Base-by-base conservation (phyloP, 2,888 invertebrate species). In the Actias luna region DNA sequence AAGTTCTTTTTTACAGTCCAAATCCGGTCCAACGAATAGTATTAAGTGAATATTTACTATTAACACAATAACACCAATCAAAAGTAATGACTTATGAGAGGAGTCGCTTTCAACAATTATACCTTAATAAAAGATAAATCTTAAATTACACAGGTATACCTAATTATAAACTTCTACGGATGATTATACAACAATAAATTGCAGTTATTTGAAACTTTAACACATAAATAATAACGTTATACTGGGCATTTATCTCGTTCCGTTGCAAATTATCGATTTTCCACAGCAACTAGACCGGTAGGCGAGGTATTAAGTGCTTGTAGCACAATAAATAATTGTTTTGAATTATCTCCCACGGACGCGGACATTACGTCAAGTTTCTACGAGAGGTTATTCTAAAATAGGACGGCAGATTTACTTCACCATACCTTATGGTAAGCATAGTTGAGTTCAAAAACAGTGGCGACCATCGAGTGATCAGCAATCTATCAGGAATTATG, bases 251-350 rank as follows among this genome's bases (percentile, higher is more conserved):
- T 72, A 72, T 71, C 71, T 73, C 66, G 63, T 66, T 68, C 61
- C 66, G 64, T 61, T 64, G 60, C 69, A 70, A 70, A 64, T 78
- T 78, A 79, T 70, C 71, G 70, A 78, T 77, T 79, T 71, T 72
- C 67, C 69, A 71, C 73, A 72, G 72, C 67, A 71, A 67, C 64
- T 69, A 68, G 67, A 66, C 69, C 69, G 69, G 71, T 68, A 65
- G 70, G 65, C 69, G 63, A 68, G 70, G 69, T 78, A 80, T 80
- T 80, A 80, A 78, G 69, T 71, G 69, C 73, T 64, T 71, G 71
- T 68, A 67, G 76, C 72, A 79, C 76, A 80, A 80, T 80, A 79
- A 82, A 82, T 82, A 77, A 79, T 77, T 79, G 74, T 73, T 71
- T 68, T 70, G 75, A 82, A 82, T 83, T 78, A 82, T 78, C 78